Percentiles rank a stretch among this genome's conserved stretches.
Conservation (phyloP, 2,113 vertebrate species). For the Lepidothrix coronata region DNA sequence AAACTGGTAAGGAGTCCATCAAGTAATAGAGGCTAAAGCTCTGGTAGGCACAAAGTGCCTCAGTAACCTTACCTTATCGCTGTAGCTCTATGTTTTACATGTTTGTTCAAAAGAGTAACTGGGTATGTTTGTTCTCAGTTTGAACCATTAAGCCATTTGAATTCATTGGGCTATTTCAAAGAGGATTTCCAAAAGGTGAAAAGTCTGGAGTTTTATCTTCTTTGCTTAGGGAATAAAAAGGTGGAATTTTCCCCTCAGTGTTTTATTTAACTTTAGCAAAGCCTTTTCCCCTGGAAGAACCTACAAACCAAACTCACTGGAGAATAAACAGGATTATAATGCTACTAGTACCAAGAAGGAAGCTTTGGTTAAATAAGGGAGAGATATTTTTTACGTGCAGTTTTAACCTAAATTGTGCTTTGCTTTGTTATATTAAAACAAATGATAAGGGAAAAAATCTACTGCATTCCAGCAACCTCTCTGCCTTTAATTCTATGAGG, state of each 20-base stretch:
- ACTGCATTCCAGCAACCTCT: not conserved
- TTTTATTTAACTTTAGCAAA: not conserved
- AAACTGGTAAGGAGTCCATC: constrained; percentile 14
- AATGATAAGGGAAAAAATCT: not conserved
- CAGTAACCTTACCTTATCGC: not conserved
- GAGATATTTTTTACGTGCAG: not conserved
- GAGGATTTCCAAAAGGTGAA: not conserved
- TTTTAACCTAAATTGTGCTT: not conserved
- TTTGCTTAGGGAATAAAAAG: not conserved
- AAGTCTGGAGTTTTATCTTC: not conserved
- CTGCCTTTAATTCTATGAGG: not conserved
- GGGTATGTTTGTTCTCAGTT: not conserved
- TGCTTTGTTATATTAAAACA: not conserved
- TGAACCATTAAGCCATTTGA: not conserved
- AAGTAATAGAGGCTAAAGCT: not conserved
- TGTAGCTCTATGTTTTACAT: not conserved
- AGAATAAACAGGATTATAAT: not conserved
- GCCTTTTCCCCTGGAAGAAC: not conserved
- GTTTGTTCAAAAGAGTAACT: not conserved
- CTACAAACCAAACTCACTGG: not conserved
- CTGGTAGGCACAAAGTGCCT: not conserved
- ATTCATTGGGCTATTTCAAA: not conserved
- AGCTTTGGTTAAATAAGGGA: not conserved
- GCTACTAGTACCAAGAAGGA: not conserved
- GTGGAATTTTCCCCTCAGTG: not conserved